Base-by-base conservation (phyloP, 2,888 invertebrate genomes). In the Odontomyia ornata region DNA sequence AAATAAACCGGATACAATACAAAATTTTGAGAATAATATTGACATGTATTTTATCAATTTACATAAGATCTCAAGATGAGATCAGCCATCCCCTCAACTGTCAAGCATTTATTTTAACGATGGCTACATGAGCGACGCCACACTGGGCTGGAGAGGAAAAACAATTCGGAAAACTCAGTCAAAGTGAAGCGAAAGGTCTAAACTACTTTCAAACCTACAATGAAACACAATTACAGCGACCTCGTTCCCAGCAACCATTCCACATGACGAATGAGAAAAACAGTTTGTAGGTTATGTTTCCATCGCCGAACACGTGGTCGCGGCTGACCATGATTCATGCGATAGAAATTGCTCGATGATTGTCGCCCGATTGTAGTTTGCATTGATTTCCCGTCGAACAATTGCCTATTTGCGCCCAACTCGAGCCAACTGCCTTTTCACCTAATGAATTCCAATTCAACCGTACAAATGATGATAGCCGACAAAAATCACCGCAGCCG, bases 241-340 rank as follows among this genome's bases (percentile, higher is more conserved):
- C 52, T 52, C 52, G n/a, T 52, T 18, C 52, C n/a, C 4, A 52
- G 52, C 52, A 36, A 36, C 36, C 36, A 36, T 4, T 52, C 15
- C 52, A 18, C 52, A 18, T n/a, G 15, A 9, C 52, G 52, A 36
- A n/a, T 15, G 52, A 18, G 52, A 52, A 52, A 52, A 60, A 21
- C 5, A 7, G 11, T 60, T 60, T 60, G 25, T 18, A 60, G 60
- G 60, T 60, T 60, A 60, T 21, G 60, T 60, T 60, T 4, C 25
- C 25, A 5, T 52, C 18, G 60, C 25, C 60, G 25, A 60, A 15
- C 64, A 64, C 64, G 64, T 64, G 64, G 28, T 64, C 5, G 27
- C 64, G 5, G 36, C 3, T 60, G 60, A 25, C 13, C 7, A 21
- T 60, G 60, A 60, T 21, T 60, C 60, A 60, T 60, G 4, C 7